These are phyloP conservation scores for Ecliptopera silaceata DNA, from an alignment of 2,888 invertebrate genomes.

Conservation along the genomic window DNA sequence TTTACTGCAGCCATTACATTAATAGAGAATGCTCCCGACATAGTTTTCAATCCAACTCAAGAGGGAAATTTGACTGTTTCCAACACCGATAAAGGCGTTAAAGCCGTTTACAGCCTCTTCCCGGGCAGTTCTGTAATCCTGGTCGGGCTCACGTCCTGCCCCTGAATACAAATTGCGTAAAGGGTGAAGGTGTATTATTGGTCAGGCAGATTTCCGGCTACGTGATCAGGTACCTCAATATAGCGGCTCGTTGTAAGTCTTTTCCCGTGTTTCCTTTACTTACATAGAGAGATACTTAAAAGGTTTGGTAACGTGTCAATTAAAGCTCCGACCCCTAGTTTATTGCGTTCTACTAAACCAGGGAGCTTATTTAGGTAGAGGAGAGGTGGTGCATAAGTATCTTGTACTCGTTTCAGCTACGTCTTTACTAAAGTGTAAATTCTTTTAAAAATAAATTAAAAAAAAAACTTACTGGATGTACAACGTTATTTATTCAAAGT, in stretches of 20 bases:
- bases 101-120: constrained; percentile 64
- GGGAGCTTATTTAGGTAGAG: constrained; percentile 31
- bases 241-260: constrained; percentile 57
- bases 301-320: constrained; percentile 49
- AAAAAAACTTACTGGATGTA: no score
- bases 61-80: constrained; percentile 40
- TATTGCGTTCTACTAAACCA: constrained; percentile 38
- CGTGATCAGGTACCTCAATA: constrained; percentile 62
- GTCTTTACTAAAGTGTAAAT: constrained; percentile 1
- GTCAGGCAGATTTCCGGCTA: constrained; percentile 69
- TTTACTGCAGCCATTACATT: constrained; percentile 23
- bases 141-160: constrained; percentile 45
- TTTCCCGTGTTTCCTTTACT: constrained; percentile 52
- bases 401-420: constrained; percentile 25
- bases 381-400: constrained; percentile 24
- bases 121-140: constrained; percentile 65
- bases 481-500: no score
- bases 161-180: constrained; percentile 65
- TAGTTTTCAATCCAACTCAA: constrained; percentile 41
- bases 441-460: not conserved
- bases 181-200: constrained; percentile 70
- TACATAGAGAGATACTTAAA: constrained; percentile 44
- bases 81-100: constrained; percentile 58
- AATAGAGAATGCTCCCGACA: constrained; percentile 28
- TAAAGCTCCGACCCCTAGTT: constrained; percentile 43